Percentiles rank a stretch among this genome's conserved stretches.
These are phyloP conservation scores for Chymomyza costata DNA, from an alignment of 1,140 invertebrate species.

Conservation along the genomic window DNA sequence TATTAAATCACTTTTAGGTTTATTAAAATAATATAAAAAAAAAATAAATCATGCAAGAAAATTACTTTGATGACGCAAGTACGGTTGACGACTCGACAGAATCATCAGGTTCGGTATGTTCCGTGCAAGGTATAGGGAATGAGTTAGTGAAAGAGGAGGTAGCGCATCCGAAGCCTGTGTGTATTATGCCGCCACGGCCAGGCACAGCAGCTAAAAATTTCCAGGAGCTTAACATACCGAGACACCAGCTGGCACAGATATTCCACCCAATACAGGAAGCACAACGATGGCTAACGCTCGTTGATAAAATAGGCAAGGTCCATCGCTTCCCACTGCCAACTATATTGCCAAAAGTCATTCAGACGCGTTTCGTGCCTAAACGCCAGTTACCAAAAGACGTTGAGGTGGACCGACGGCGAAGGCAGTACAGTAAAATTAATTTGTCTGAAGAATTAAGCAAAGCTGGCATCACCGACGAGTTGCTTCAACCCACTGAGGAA, in stretches of 20 bases:
- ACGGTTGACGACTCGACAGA: no score
- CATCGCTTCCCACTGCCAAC: conserved; percentile 65
- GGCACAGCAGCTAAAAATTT: conserved; percentile 50
- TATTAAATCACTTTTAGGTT: no score
- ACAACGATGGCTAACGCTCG: conserved; percentile 60
- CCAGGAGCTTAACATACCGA: conserved; percentile 48
- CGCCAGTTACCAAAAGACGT: conserved; percentile 65
- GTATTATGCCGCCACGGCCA: conserved; percentile 54
- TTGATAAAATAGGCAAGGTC: conserved; percentile 40
- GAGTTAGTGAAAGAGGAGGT: no score
- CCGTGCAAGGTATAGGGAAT: no score
- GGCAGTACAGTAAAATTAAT: conserved; percentile 56
- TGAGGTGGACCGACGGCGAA: conserved; percentile 58
- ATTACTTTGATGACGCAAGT: no score
- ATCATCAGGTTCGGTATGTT: no score
- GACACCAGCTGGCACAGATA: conserved; percentile 41
- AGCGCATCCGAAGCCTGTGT: conserved; percentile 24
- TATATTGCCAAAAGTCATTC: conserved; percentile 64
- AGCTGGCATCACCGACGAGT: conserved; percentile 39
- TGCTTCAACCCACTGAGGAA: conserved; percentile 60
- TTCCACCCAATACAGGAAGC: conserved; percentile 57
- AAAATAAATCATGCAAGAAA: no score
- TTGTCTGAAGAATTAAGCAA: conserved; percentile 41
- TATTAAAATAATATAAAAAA: no score
- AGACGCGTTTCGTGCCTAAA: conserved; percentile 49